Evolutionary conservation across 2,888 invertebrate species (phyloP).

Genomic region (Nemapogon koenigi): DNA sequence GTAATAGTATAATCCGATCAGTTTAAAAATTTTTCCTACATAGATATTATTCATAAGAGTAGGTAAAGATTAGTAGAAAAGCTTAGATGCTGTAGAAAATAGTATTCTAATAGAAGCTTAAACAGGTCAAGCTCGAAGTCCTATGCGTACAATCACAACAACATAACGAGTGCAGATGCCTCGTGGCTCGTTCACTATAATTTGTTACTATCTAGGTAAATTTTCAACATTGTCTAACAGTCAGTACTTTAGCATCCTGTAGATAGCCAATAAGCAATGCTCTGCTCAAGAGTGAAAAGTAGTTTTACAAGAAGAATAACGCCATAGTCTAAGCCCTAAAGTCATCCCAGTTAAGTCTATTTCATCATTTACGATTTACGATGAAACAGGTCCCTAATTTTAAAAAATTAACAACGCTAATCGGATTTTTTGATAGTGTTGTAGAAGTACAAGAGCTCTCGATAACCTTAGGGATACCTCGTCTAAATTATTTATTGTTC

Average conservation of each 20-base stretch:
- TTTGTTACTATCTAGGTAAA: background rate
- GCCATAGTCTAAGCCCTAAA: too few relatives aligned
- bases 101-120: conserved; percentile 39
- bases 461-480: too few relatives aligned
- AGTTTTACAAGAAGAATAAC: too few relatives aligned
- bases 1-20: background rate
- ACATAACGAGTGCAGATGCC: conserved; percentile 9
- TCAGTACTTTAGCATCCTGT: background rate
- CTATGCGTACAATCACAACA: conserved; percentile 22
- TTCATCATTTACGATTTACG: too few relatives aligned
- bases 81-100: conserved; percentile 47
- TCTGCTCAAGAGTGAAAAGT: too few relatives aligned
- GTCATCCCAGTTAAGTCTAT: too few relatives aligned
- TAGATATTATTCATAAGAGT: background rate
- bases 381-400: too few relatives aligned
- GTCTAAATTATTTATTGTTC: too few relatives aligned
- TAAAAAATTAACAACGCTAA: too few relatives aligned
- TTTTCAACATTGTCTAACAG: conserved; percentile 2
- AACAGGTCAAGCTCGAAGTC: conserved; percentile 52
- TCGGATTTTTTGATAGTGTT: too few relatives aligned
- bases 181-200: background rate
- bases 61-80: conserved; percentile 26
- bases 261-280: too few relatives aligned
- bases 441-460: too few relatives aligned
- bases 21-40: background rate